Conservation (phyloP, 2,113 vertebrate species). For the Halichoerus grypus region DNA sequence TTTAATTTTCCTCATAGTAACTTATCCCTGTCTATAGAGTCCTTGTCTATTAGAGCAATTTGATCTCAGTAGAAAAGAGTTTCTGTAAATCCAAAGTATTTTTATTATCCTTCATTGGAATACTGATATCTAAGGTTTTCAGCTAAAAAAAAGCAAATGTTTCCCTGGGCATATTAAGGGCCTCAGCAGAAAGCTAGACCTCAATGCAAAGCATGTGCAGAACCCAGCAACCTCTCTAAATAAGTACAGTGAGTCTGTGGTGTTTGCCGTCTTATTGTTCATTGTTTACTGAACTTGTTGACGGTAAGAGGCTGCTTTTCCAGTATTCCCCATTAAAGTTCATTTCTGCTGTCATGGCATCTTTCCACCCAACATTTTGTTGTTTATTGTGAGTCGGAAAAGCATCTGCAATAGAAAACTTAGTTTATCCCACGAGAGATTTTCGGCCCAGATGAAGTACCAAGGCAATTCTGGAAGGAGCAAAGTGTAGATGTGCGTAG, state of each 20-base stretch:
- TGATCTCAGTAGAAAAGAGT: not conserved
- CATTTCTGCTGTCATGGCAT: conserved; percentile 55
- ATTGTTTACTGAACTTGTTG: conserved; percentile 51
- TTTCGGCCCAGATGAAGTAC: not conserved
- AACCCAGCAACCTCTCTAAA: not conserved
- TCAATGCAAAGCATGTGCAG: not conserved
- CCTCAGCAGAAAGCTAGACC: not conserved
- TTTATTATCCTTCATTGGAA: conserved; percentile 28
- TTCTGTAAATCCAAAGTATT: conserved; percentile 21
- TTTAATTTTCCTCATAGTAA: conserved; percentile 33
- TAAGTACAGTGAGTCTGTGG: not conserved
- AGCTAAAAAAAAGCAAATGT: not conserved
- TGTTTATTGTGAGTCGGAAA: conserved; percentile 61
- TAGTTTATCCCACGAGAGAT: conserved; percentile 22
- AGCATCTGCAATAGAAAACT: conserved; percentile 14
- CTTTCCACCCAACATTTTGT: conserved; percentile 39
- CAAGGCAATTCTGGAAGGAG: conserved; percentile 15
- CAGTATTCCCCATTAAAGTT: conserved; percentile 39
- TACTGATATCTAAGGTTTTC: conserved; percentile 7
- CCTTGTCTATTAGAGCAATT: not conserved
- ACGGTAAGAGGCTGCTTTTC: conserved; percentile 41
- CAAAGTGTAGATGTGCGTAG: conserved; percentile 7
- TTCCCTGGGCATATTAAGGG: not conserved
- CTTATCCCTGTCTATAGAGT: not conserved
- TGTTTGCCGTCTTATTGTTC: not conserved